Conservation (phyloP, 2,888 invertebrate species). For the Maniola hyperantus region DNA sequence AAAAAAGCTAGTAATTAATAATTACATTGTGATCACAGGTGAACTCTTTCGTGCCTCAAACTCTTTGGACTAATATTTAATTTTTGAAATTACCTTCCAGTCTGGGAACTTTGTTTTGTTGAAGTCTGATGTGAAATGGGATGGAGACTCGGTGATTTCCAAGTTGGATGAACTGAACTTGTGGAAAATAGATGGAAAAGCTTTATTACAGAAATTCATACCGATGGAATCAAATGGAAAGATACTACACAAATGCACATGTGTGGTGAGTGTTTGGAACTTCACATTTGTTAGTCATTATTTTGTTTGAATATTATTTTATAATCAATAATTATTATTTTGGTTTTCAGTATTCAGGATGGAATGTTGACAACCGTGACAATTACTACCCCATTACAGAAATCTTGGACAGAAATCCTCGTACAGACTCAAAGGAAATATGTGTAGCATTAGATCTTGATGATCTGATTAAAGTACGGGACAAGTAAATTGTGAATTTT, state of each 20-base stretch:
- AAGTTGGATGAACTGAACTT: conserved; percentile 83
- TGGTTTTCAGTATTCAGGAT: conserved; percentile 82
- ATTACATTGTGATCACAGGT: too few relatives aligned
- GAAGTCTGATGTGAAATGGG: conserved; percentile 84
- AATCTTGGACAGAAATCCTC: conserved; percentile 78
- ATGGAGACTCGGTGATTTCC: conserved; percentile 79
- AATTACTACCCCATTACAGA: conserved; percentile 83
- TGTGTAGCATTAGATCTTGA: conserved; percentile 81
- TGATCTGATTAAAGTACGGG: conserved; percentile 80
- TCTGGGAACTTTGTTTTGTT: conserved; percentile 86
- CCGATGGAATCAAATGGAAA: conserved; percentile 83
- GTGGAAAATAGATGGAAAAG: conserved; percentile 87
- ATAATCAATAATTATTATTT: conserved; percentile 18
- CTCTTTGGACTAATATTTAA: background rate
- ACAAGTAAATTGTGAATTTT: conserved; percentile 72
- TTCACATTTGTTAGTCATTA: background rate
- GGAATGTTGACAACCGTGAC: conserved; percentile 83
- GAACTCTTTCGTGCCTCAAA: too few relatives aligned
- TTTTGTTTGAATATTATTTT: conserved; percentile 14
- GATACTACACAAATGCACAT: conserved; percentile 83
- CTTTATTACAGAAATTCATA: conserved; percentile 86
- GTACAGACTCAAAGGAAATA: conserved; percentile 79
- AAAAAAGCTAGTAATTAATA: too few relatives aligned
- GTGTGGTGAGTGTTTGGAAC: conserved; percentile 75
- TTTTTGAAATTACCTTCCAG: conserved; percentile 55